phyloP scores from a whole-genome alignment of 2,888 invertebrate species.

The Rhagium mordax region DNA sequence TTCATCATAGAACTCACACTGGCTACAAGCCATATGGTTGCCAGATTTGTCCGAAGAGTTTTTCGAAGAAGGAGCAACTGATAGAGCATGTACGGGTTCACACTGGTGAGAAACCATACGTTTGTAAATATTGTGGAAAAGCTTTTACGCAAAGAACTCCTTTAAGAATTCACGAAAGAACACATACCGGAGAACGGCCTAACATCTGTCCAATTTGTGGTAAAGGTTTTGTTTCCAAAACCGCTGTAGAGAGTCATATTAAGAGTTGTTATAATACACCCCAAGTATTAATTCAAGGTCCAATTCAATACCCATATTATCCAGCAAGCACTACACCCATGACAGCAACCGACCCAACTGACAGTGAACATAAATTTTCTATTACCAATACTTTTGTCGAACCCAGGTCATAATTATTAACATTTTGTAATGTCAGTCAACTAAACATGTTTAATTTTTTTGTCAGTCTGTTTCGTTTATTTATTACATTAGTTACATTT shows the following conservation, averaged over 20 bases:
- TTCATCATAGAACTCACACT: conserved; percentile 65
- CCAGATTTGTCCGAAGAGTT: conserved; percentile 71
- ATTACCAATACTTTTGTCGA: conserved; percentile 18
- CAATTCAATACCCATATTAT: conserved; percentile 42
- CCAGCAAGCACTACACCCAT: conserved; percentile 34
- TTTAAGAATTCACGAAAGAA: conserved; percentile 75
- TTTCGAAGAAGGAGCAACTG: conserved; percentile 69
- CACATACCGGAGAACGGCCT: conserved; percentile 76
- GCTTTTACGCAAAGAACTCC: conserved; percentile 73
- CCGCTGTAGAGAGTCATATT: conserved; percentile 64
- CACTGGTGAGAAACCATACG: conserved; percentile 66
- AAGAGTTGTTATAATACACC: conserved; percentile 58
- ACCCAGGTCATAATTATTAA: conserved; percentile 5
- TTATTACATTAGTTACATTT: too few relatives aligned
- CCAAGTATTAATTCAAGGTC: conserved; percentile 42
- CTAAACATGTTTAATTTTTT: too few relatives aligned
- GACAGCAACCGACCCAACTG: conserved; percentile 43
- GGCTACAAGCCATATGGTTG: conserved; percentile 71
- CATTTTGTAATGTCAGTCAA: neutral
- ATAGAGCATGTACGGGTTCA: conserved; percentile 61
- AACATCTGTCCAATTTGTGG: conserved; percentile 69
- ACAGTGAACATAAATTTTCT: conserved; percentile 44
- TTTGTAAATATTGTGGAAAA: conserved; percentile 63
- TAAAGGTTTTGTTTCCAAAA: conserved; percentile 64
- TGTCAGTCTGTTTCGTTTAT: too few relatives aligned